Percentiles rank a stretch among this genome's conserved stretches.
Evolutionary conservation across 92 coral and sea anemone genomes (phyloP).

Genomic region (Nematostella vectensis): DNA sequence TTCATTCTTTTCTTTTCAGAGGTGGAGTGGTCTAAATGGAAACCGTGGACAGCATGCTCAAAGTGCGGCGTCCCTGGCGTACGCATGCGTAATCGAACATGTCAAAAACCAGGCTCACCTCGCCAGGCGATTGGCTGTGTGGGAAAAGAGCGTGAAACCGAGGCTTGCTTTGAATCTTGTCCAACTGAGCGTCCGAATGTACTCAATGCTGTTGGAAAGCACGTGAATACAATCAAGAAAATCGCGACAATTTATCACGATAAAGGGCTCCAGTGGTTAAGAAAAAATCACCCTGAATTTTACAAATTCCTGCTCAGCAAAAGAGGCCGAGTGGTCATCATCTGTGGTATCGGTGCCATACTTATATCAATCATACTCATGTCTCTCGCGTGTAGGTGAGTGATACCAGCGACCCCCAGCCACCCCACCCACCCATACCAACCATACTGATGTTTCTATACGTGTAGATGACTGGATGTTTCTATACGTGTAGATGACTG

Average conservation of each 20-base stretch:
- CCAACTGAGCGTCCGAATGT: neutral
- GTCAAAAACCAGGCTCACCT: slow-evolving; percentile 2
- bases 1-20: slow-evolving; percentile 1
- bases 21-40: slow-evolving; percentile 30
- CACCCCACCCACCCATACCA: too few species aligned
- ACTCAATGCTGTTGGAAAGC: too few species aligned
- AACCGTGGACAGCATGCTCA: slow-evolving; percentile 12
- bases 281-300: slow-evolving; percentile 7
- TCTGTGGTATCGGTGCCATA: neutral
- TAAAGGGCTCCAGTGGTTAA: slow-evolving; percentile 6
- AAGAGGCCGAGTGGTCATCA: slow-evolving; percentile 12
- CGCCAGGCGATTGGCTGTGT: slow-evolving; percentile 8
- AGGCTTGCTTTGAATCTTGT: slow-evolving; percentile 6
- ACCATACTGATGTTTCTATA: too few species aligned
- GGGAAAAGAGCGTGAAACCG: slow-evolving; percentile 2
- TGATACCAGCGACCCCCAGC: too few species aligned
- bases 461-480: too few species aligned
- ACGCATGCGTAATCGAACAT: slow-evolving; percentile 7
- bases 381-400: slow-evolving; percentile 15
- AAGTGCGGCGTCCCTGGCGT: slow-evolving; percentile 11
- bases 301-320: slow-evolving; percentile 1
- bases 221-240: slow-evolving; percentile 1
- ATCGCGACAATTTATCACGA: slow-evolving; percentile 1
- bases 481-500: too few species aligned
- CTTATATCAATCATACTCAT: slow-evolving; percentile 5